Percentiles rank a stretch among this genome's conserved stretches.
Conservation (phyloP, 2,113 vertebrate species). For the Cheirogaleus medius region DNA sequence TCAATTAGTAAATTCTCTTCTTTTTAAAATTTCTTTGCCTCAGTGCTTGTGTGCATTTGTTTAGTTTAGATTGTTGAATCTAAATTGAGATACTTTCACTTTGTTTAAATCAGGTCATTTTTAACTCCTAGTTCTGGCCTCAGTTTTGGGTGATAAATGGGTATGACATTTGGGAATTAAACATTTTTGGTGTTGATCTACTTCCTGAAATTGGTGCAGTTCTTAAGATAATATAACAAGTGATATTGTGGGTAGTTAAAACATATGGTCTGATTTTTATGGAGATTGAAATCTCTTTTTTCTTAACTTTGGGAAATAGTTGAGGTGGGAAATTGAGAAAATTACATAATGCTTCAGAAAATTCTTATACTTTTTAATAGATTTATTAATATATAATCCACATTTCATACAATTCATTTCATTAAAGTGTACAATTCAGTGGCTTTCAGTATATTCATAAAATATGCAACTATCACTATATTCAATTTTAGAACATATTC, state of each 20-base stretch:
- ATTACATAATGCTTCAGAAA: background rate
- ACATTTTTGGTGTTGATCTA: background rate
- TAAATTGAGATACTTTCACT: constrained; percentile 18
- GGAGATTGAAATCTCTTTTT: background rate
- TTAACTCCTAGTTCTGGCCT: background rate
- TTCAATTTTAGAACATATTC: background rate
- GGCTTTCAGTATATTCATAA: background rate
- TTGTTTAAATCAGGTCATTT: constrained; percentile 8
- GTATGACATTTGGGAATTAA: background rate
- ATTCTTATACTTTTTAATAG: background rate
- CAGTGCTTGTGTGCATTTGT: background rate
- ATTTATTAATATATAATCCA: background rate
- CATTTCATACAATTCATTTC: background rate
- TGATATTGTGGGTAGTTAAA: background rate
- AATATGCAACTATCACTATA: background rate
- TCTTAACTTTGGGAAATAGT: background rate
- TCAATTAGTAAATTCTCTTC: background rate
- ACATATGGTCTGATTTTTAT: background rate
- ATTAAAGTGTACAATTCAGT: background rate
- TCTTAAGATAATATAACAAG: background rate
- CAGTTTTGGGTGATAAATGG: background rate
- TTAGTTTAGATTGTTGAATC: background rate
- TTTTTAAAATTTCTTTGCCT: background rate
- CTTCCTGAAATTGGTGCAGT: background rate
- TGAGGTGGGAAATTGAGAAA: constrained; percentile 29